Conservation (phyloP, 2,113 vertebrate genomes). For the Echinops telfairi region DNA sequence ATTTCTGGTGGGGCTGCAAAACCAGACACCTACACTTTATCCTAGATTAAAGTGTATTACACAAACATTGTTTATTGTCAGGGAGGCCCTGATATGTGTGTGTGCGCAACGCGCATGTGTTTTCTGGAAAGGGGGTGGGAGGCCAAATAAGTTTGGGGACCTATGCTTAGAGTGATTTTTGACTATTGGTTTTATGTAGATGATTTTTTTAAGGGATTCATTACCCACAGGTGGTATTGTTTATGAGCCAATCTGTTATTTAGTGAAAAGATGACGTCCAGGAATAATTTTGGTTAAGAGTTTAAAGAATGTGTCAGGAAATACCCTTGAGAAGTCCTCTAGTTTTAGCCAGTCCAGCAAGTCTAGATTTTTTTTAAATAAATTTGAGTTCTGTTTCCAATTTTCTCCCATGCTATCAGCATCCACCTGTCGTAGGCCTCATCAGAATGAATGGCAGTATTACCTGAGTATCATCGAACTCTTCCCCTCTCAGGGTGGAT, state of each 20-base stretch:
- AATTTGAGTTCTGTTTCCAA: background rate
- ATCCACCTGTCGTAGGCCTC: background rate
- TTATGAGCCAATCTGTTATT: background rate
- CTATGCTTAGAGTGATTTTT: background rate
- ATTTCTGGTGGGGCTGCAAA: too few species aligned
- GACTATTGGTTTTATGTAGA: background rate
- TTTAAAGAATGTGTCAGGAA: background rate
- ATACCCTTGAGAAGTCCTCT: background rate
- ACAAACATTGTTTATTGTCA: too few species aligned
- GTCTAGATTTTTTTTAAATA: background rate
- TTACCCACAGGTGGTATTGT: background rate
- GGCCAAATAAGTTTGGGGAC: too few species aligned
- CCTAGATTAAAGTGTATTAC: too few species aligned
- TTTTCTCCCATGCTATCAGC: background rate
- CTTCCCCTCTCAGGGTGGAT: too few species aligned
- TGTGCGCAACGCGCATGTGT: too few species aligned
- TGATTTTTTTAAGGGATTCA: background rate
- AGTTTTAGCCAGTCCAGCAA: background rate
- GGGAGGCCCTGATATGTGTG: too few species aligned
- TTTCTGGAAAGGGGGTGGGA: too few species aligned
- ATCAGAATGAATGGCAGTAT: background rate
- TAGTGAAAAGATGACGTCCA: background rate
- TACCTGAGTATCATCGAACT: background rate
- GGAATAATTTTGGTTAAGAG: background rate
- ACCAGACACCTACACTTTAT: too few species aligned